Percentiles rank a stretch among this genome's conserved stretches.
Conservation (phyloP, 2,797 vertebrate genomes). For the Iguana delicatissima region DNA sequence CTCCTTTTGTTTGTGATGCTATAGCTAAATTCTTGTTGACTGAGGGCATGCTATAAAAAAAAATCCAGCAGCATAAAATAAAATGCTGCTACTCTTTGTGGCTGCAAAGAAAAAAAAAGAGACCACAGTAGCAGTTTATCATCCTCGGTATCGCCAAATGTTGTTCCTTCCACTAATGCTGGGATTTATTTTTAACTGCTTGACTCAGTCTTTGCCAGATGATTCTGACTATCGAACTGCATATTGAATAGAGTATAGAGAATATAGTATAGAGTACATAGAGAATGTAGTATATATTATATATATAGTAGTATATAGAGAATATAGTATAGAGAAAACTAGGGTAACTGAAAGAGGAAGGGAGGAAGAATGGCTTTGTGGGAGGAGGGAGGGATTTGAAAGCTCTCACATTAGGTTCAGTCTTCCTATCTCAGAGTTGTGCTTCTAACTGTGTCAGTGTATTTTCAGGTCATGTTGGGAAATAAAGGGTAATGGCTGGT, state of each 20-base stretch:
- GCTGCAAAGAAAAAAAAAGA: slow-evolving; percentile 39
- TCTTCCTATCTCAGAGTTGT: slow-evolving; percentile 54
- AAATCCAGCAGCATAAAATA: slow-evolving; percentile 43
- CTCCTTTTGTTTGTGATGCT: slow-evolving; percentile 33
- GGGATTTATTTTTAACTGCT: slow-evolving; percentile 84
- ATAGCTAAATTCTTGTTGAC: slow-evolving; percentile 21
- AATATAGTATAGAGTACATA: too few species aligned
- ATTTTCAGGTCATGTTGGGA: slow-evolving; percentile 60
- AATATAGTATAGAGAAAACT: slow-evolving; percentile 64
- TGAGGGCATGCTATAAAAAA: slow-evolving; percentile 55
- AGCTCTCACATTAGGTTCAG: slow-evolving; percentile 57
- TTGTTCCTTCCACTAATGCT: slow-evolving; percentile 77
- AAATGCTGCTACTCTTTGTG: slow-evolving; percentile 60
- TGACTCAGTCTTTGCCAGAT: slow-evolving; percentile 83
- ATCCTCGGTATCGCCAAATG: slow-evolving; percentile 69
- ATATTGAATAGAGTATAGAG: slow-evolving; percentile 39
- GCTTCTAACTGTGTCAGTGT: slow-evolving; percentile 39
- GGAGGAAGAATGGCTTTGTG: slow-evolving; percentile 65
- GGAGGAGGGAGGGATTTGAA: slow-evolving; percentile 75
- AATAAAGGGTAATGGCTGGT: slow-evolving; percentile 63
- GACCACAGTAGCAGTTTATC: slow-evolving; percentile 63
- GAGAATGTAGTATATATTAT: too few species aligned
- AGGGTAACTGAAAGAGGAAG: slow-evolving; percentile 44
- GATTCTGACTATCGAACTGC: slow-evolving; percentile 77
- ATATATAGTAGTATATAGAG: too few species aligned